A percentile compares a stretch with the other conserved stretches of the same genome.
Conservation (phyloP, 2,888 invertebrate species). For the Plusia festucae region DNA sequence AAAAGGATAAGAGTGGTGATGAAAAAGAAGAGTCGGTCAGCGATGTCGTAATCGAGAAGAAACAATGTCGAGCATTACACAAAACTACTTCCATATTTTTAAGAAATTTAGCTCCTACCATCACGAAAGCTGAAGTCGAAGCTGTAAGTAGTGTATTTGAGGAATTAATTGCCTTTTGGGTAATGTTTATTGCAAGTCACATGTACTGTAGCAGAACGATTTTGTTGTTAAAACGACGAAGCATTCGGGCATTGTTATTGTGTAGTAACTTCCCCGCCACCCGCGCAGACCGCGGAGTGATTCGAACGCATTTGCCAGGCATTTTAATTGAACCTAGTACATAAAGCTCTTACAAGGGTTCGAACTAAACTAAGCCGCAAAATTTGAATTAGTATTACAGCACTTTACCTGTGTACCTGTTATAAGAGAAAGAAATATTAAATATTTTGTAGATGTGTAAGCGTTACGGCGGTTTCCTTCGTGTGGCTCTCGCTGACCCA, state of each 20-base stretch:
- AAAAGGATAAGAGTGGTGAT: conserved; percentile 75
- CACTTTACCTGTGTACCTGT: too few species aligned
- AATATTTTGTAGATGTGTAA: conserved; percentile 92
- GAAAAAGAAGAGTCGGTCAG: conserved; percentile 87
- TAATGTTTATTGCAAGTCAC: neutral
- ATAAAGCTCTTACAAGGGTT: too few species aligned
- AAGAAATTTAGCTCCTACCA: conserved; percentile 98
- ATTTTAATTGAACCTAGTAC: too few species aligned
- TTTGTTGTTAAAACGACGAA: too few species aligned
- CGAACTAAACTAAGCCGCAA: too few species aligned
- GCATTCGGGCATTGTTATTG: too few species aligned
- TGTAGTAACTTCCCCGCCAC: too few species aligned
- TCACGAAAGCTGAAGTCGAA: conserved; percentile 99
- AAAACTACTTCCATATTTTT: conserved; percentile 99
- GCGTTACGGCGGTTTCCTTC: conserved; percentile 97
- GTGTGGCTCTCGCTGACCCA: conserved; percentile 99
- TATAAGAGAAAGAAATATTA: neutral
- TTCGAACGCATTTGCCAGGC: too few species aligned
- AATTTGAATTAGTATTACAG: too few species aligned
- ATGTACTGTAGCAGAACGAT: too few species aligned
- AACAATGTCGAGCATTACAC: conserved; percentile 93
- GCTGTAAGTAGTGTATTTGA: conserved; percentile 90
- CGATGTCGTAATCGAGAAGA: conserved; percentile 83
- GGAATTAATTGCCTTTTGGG: neutral
- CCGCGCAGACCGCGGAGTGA: too few species aligned